A percentile compares a stretch with the other conserved stretches of the same genome.
phyloP scores from a whole-genome alignment of 2,797 vertebrate genomes.

The Hippoglossus hippoglossus region DNA sequence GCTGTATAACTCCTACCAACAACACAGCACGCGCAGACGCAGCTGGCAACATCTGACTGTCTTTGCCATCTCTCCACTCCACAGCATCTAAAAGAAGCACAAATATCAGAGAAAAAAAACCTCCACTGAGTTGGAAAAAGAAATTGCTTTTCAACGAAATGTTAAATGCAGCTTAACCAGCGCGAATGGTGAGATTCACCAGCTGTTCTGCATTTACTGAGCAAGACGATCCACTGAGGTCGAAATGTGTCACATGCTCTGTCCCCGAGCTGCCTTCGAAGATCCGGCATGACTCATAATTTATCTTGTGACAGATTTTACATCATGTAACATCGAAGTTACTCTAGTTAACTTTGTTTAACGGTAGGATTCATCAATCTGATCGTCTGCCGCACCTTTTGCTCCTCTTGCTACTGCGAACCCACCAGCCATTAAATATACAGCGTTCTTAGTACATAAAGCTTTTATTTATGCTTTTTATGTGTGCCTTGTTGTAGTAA shows the following conservation, averaged over 20 bases:
- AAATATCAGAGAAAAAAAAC: conserved; percentile 38
- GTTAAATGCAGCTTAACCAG: conserved; percentile 53
- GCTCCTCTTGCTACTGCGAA: not conserved
- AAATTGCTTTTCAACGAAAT: conserved; percentile 57
- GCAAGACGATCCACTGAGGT: conserved; percentile 40
- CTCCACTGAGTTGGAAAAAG: conserved; percentile 51
- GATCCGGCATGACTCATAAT: conserved; percentile 19
- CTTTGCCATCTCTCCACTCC: conserved; percentile 37
- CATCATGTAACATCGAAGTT: conserved; percentile 5
- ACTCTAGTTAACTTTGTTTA: not conserved
- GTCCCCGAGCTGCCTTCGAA: conserved; percentile 17
- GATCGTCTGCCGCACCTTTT: conserved; percentile 5
- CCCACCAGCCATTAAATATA: conserved; percentile 32
- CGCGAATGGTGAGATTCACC: conserved; percentile 51
- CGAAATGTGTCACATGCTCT: conserved; percentile 55
- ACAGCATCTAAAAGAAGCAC: conserved; percentile 40
- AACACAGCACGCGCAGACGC: conserved; percentile 4
- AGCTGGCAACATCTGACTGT: conserved; percentile 37
- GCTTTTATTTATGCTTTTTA: conserved; percentile 54
- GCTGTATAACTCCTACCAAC: conserved; percentile 18
- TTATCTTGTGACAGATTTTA: conserved; percentile 14
- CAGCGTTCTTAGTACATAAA: conserved; percentile 33
- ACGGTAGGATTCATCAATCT: not conserved
- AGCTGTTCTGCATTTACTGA: conserved; percentile 66
- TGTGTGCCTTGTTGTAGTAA: conserved; percentile 39